Percentiles rank a stretch among this genome's conserved stretches.
phyloP scores from a whole-genome alignment of 1,140 invertebrate species.

The Micrasema longulum region DNA sequence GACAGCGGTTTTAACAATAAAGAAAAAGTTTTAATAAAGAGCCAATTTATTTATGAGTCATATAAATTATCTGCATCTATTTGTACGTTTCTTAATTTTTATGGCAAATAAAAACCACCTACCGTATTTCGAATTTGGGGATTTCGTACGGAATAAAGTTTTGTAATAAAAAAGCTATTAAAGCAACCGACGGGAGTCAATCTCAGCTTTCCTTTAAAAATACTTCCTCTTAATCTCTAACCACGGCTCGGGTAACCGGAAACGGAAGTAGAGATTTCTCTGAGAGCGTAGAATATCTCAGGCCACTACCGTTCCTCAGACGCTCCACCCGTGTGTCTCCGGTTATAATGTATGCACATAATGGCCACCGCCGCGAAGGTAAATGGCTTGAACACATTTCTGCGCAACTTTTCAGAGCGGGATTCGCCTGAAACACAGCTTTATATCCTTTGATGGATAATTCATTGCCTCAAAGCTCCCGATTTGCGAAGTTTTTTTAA shows the following conservation, averaged over 20 bases:
- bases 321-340: conserved; percentile 14
- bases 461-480: conserved; percentile 21
- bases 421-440: conserved; percentile 11
- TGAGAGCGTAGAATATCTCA: conserved; percentile 3
- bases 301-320: neutral
- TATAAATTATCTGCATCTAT: no score
- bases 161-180: no score
- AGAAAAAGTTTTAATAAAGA: no score
- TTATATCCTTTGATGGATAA: conserved; percentile 27
- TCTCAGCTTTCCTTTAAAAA: no score
- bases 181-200: no score
- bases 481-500: conserved; percentile 22
- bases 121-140: no score
- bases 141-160: no score
- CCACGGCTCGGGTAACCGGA: neutral
- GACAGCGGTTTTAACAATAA: no score
- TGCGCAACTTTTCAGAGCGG: conserved; percentile 15
- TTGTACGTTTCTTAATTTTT: no score
- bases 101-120: no score
- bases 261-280: conserved; percentile 17
- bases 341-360: conserved; percentile 18
- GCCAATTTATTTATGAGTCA: no score
- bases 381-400: conserved; percentile 31
- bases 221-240: no score
- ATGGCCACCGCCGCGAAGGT: conserved; percentile 22